phyloP scores from a whole-genome alignment of 2,113 vertebrate species.

The Gopherus flavomarginatus region DNA sequence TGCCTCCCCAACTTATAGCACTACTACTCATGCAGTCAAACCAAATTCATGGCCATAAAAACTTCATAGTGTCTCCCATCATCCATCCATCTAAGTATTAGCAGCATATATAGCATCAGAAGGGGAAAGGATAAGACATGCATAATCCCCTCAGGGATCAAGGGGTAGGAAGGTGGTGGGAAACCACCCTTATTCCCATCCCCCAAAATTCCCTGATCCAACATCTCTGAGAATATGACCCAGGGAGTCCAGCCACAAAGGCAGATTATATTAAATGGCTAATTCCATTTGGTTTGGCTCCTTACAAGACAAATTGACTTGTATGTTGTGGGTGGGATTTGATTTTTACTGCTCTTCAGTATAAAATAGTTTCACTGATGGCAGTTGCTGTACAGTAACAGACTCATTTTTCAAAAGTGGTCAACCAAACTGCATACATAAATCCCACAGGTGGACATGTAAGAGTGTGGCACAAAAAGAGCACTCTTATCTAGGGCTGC shows the following conservation, averaged over 20 bases:
- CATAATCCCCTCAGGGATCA: rapidly evolving
- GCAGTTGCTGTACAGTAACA: background rate
- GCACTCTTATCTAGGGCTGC: background rate
- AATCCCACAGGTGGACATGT: rapidly evolving
- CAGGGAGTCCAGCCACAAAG: background rate
- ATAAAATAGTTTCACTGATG: background rate
- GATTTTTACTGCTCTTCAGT: background rate
- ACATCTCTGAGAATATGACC: background rate
- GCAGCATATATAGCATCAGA: background rate
- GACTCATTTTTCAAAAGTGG: background rate
- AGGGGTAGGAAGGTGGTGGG: background rate
- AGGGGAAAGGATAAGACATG: rapidly evolving
- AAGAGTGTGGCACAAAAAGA: background rate
- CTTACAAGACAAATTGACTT: background rate
- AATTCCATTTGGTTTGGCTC: background rate
- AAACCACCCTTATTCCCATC: background rate
- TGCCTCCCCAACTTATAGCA: background rate
- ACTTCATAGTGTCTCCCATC: background rate
- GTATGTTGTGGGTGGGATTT: background rate
- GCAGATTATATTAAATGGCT: background rate
- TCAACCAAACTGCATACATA: background rate
- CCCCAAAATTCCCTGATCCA: rapidly evolving
- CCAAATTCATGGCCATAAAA: background rate
- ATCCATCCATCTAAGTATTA: background rate
- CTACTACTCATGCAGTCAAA: background rate